Evolutionary conservation across 1,140 invertebrate genomes (phyloP).

Genomic region (Limonius californicus): DNA sequence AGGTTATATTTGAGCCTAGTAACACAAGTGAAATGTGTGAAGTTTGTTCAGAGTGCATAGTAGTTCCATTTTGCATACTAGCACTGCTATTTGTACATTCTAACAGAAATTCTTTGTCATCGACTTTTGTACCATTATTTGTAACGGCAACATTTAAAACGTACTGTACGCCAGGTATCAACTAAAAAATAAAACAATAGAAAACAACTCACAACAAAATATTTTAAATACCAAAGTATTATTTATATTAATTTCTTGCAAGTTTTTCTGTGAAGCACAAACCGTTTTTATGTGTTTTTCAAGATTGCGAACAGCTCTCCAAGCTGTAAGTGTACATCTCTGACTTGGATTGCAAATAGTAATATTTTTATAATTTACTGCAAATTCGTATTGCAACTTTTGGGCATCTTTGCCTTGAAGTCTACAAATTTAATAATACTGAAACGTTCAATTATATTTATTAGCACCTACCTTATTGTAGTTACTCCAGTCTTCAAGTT

Average conservation of each 20-base stretch:
- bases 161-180: slow-evolving; percentile 24
- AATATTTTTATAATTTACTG: slow-evolving; percentile 23
- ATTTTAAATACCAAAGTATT: slow-evolving; percentile 26
- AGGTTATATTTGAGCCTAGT: background rate
- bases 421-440: slow-evolving; percentile 5
- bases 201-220: too few species aligned
- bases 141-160: slow-evolving; percentile 20
- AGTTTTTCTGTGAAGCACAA: background rate
- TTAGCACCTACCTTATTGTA: too few species aligned
- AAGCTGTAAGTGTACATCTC: slow-evolving; percentile 25
- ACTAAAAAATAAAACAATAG: too few species aligned
- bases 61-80: too few species aligned
- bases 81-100: too few species aligned
- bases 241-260: slow-evolving; percentile 17
- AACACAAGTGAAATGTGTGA: background rate
- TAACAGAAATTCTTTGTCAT: slow-evolving; percentile 20
- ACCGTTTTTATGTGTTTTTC: slow-evolving; percentile 19
- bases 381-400: slow-evolving; percentile 17
- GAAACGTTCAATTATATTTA: too few species aligned
- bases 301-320: slow-evolving; percentile 26
- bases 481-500: too few species aligned
- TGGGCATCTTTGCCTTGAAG: slow-evolving; percentile 1
- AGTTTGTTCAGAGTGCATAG: too few species aligned
- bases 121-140: background rate
- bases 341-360: slow-evolving; percentile 17